Conservation (phyloP, 2,888 invertebrate genomes). For the Drosophila pullipes region DNA sequence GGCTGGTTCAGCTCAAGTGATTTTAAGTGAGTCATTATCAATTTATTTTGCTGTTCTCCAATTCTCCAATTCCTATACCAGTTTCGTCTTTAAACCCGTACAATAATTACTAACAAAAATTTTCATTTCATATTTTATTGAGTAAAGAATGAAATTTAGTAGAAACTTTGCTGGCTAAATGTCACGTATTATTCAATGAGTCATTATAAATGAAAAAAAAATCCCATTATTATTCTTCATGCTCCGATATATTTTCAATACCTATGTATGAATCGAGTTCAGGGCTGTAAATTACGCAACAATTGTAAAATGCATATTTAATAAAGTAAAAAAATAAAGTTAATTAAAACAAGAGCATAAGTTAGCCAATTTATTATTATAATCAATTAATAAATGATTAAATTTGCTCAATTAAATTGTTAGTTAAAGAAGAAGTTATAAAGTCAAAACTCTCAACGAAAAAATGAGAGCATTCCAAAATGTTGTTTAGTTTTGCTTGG, state of each 20-base stretch:
- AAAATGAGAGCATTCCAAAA: background rate
- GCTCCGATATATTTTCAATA: background rate
- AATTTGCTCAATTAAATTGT: background rate
- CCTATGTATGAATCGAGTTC: background rate
- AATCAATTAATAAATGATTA: background rate
- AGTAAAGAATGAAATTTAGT: background rate
- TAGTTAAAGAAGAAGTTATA: background rate
- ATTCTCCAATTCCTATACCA: too few relatives aligned
- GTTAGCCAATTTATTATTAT: background rate
- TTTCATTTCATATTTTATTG: background rate
- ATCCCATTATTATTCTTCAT: background rate
- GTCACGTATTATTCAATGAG: background rate
- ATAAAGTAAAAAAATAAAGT: background rate
- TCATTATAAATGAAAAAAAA: background rate
- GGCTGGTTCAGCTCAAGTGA: background rate
- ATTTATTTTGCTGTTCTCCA: background rate
- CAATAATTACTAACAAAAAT: background rate
- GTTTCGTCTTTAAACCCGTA: background rate
- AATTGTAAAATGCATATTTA: background rate
- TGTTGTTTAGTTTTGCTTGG: background rate
- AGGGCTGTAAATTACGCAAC: background rate
- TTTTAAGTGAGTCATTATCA: background rate
- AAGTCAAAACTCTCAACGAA: background rate
- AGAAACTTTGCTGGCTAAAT: background rate
- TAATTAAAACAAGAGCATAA: background rate